These are phyloP conservation scores for Nomada flava DNA, from an alignment of 2,888 invertebrate genomes.

Conservation along the genomic window DNA sequence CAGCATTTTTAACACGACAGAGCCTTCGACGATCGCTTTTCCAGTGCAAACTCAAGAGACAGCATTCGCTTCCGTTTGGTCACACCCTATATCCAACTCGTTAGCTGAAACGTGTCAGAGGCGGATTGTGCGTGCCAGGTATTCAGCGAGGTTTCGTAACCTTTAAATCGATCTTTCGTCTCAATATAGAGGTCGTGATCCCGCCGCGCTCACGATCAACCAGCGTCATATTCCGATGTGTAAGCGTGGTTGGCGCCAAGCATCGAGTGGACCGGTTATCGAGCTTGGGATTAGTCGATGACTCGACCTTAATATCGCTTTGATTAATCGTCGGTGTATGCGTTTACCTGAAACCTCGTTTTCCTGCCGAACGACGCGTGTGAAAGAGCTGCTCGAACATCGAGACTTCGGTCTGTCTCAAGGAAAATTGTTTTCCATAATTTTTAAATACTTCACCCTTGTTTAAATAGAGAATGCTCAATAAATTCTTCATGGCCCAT, in stretches of 20 bases:
- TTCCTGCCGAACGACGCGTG: slow-evolving; percentile 37
- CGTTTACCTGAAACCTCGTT: slow-evolving; percentile 62
- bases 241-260: slow-evolving; percentile 60
- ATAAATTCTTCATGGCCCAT: too few species aligned
- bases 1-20: not conserved
- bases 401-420: not conserved
- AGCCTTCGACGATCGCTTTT: not conserved
- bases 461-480: too few species aligned
- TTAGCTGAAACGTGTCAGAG: slow-evolving; percentile 37
- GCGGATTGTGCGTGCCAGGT: slow-evolving; percentile 40
- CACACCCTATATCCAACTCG: slow-evolving; percentile 22
- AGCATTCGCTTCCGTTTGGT: slow-evolving; percentile 23
- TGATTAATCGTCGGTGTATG: slow-evolving; percentile 57
- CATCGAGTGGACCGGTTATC: slow-evolving; percentile 57
- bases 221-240: slow-evolving; percentile 42
- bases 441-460: not conserved
- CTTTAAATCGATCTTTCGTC: slow-evolving; percentile 55
- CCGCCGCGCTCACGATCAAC: slow-evolving; percentile 28
- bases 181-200: slow-evolving; percentile 52
- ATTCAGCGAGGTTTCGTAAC: slow-evolving; percentile 43
- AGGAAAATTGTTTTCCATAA: slow-evolving; percentile 5
- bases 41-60: not conserved
- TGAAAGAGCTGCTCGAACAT: slow-evolving; percentile 29
- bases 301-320: slow-evolving; percentile 66
- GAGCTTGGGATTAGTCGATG: slow-evolving; percentile 38